Evolutionary conservation across 2,797 vertebrate genomes (phyloP).

Genomic region (Aphelocoma californica): DNA sequence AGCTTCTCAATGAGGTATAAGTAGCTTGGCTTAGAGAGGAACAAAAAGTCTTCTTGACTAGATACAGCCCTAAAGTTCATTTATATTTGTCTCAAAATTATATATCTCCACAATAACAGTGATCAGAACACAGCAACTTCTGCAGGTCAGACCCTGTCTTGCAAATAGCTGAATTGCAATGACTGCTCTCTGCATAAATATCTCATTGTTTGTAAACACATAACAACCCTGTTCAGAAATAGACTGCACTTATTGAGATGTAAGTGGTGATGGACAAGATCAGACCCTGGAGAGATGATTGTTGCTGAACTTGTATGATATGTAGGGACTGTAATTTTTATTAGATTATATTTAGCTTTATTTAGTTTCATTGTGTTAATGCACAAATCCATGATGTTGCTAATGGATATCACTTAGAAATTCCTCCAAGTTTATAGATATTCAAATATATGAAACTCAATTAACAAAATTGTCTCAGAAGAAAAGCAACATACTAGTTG

Average conservation of each 20-base stretch:
- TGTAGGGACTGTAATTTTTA: neutral
- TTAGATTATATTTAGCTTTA: neutral
- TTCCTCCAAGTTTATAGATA: neutral
- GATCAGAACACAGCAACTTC: neutral
- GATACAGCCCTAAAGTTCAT: neutral
- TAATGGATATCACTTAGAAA: neutral
- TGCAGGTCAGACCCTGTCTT: neutral
- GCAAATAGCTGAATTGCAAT: neutral
- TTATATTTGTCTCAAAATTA: neutral
- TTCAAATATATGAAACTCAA: neutral
- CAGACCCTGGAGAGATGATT: neutral
- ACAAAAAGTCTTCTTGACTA: neutral
- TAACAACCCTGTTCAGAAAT: neutral
- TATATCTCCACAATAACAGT: neutral
- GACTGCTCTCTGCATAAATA: fast-evolving
- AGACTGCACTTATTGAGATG: neutral
- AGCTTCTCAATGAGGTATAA: neutral
- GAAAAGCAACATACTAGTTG: neutral
- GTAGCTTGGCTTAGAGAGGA: neutral
- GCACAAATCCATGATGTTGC: neutral
- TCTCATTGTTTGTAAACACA: neutral
- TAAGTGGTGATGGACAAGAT: neutral
- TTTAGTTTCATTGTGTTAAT: neutral
- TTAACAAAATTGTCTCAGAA: neutral
- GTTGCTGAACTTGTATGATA: neutral